Percentiles rank a stretch among this genome's conserved stretches.
Conservation (phyloP, 1,140 invertebrate species). For the Sitophilus oryzae region DNA sequence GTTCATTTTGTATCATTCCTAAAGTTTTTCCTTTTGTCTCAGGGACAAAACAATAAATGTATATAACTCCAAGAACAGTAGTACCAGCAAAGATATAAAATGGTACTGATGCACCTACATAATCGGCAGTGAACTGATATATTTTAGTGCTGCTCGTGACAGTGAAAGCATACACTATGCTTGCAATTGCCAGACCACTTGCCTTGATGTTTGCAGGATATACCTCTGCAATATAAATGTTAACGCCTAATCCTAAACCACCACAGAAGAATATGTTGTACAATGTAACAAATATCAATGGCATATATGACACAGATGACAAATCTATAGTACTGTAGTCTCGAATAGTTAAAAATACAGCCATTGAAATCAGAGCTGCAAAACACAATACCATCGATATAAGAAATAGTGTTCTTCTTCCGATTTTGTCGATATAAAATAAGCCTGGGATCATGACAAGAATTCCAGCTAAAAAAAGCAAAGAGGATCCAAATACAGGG, state of each 20-base stretch:
- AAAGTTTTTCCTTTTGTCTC: background rate
- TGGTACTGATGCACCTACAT: background rate
- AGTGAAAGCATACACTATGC: background rate
- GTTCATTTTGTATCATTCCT: background rate
- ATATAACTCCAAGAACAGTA: background rate
- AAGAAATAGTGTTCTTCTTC: background rate
- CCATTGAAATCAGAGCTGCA: background rate
- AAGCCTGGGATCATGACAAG: no score
- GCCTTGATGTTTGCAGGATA: background rate
- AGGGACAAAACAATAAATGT: background rate
- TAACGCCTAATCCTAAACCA: background rate
- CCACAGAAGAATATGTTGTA: background rate
- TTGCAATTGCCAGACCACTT: background rate
- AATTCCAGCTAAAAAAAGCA: no score
- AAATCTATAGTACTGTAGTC: background rate
- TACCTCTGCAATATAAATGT: background rate
- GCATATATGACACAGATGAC: background rate
- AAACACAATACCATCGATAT: background rate
- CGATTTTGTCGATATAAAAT: background rate
- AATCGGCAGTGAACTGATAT: background rate
- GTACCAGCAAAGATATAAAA: background rate
- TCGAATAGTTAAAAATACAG: background rate
- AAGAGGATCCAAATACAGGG: no score
- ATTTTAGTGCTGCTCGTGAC: background rate
- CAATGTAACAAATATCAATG: background rate